These are phyloP conservation scores for Pangasius macronema DNA, from an alignment of 2,797 vertebrate genomes.

Conservation along the genomic window DNA sequence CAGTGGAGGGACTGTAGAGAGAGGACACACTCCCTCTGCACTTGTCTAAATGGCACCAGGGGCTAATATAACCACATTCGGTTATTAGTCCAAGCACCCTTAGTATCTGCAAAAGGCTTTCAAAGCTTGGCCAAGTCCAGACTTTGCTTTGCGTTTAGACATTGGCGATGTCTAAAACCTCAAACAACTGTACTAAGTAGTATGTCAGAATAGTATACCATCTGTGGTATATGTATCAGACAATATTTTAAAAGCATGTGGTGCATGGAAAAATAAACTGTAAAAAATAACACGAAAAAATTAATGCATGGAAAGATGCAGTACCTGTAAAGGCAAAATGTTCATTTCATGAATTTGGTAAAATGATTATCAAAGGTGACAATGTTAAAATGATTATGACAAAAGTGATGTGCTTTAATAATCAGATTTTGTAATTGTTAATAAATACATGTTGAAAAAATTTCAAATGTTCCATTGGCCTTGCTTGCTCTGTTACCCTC, in stretches of 20 bases:
- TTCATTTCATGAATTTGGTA: neutral
- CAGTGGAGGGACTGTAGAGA: constrained; percentile 19
- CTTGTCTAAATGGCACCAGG: constrained; percentile 20
- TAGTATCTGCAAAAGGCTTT: constrained; percentile 31
- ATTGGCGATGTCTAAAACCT: neutral
- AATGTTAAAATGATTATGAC: neutral
- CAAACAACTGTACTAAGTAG: neutral
- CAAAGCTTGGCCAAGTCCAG: constrained; percentile 16
- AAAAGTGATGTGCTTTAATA: neutral
- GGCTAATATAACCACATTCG: neutral
- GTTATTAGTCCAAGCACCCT: constrained; percentile 23
- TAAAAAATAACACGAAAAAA: neutral
- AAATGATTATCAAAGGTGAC: neutral
- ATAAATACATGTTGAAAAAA: constrained; percentile 31
- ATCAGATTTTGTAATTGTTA: constrained; percentile 23
- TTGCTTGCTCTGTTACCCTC: neutral
- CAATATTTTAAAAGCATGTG: constrained; percentile 27
- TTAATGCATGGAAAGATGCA: constrained; percentile 10
- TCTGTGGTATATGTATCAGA: constrained; percentile 14
- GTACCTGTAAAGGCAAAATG: neutral
- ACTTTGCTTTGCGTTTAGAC: constrained; percentile 20
- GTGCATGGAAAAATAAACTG: neutral
- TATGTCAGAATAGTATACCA: neutral
- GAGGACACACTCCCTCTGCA: constrained; percentile 10
- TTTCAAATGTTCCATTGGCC: neutral